Conservation (phyloP, 2,888 invertebrate genomes). For the Tribolium freemani region DNA sequence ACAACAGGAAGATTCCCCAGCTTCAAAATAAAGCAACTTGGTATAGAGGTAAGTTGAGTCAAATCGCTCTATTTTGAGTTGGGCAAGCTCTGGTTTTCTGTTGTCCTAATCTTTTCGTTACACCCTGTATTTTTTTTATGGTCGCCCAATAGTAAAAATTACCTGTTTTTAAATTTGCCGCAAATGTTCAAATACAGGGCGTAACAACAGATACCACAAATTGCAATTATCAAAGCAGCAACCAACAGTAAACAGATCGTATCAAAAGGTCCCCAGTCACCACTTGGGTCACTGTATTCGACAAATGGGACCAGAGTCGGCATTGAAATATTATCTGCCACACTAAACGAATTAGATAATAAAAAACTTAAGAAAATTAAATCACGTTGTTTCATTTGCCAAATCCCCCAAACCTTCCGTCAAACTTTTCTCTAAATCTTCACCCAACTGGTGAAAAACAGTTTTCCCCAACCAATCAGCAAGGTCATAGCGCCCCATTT, state of each 20-base stretch:
- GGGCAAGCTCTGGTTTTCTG: too few relatives aligned
- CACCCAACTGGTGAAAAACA: conserved; percentile 71
- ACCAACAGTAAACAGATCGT: conserved; percentile 30
- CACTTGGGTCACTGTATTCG: conserved; percentile 53
- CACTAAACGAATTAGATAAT: conserved; percentile 18
- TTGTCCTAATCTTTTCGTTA: too few relatives aligned
- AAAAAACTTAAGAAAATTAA: neutral
- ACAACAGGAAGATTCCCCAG: too few relatives aligned
- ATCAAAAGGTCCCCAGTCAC: conserved; percentile 55
- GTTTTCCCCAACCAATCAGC: conserved; percentile 75
- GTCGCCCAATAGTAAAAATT: too few relatives aligned
- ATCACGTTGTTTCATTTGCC: conserved; percentile 41
- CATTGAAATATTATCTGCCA: conserved; percentile 10
- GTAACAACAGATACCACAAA: conserved; percentile 32
- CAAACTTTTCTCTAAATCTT: conserved; percentile 65
- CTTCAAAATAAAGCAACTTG: too few relatives aligned
- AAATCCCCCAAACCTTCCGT: conserved; percentile 57
- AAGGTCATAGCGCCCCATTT: conserved; percentile 72
- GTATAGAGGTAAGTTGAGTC: too few relatives aligned
- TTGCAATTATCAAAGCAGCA: conserved; percentile 45
- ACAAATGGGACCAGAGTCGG: conserved; percentile 50
- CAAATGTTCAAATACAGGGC: conserved; percentile 7
- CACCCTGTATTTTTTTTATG: too few relatives aligned
- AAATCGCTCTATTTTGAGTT: too few relatives aligned
- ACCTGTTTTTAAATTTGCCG: conserved; percentile 16